These are phyloP conservation scores for Oxyruncus cristatus DNA, from an alignment of 2,113 vertebrate species.

Conservation along the genomic window DNA sequence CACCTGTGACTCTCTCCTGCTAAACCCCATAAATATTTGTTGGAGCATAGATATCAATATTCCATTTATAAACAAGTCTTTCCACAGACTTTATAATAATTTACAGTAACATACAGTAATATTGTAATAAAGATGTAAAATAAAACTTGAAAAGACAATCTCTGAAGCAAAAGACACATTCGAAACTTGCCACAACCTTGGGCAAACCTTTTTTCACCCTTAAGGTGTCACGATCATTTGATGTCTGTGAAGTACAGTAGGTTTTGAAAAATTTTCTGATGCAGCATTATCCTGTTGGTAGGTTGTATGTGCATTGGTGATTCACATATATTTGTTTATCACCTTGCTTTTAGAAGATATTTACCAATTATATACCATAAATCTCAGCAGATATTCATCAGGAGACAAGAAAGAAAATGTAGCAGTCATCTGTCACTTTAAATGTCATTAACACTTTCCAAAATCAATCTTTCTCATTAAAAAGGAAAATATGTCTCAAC, in stretches of 20 bases:
- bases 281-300: neutral
- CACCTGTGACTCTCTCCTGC: neutral
- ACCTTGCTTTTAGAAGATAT: conserved; percentile 25
- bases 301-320: neutral
- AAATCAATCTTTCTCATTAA: neutral
- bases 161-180: neutral
- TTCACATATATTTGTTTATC: conserved; percentile 37
- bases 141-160: neutral
- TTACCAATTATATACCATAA: neutral
- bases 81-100: neutral
- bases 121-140: neutral
- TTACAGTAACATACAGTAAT: neutral
- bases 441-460: neutral
- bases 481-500: neutral
- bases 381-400: neutral
- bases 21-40: neutral
- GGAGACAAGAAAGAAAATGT: neutral
- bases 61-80: neutral
- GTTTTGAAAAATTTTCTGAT: neutral
- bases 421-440: conserved; percentile 2
- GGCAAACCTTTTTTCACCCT: neutral
- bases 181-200: neutral
- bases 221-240: neutral
- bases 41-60: neutral
- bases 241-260: neutral